Percentiles rank a stretch among this genome's conserved stretches.
phyloP scores from a whole-genome alignment of 1,140 invertebrate genomes.

The Aphelinus certus region DNA sequence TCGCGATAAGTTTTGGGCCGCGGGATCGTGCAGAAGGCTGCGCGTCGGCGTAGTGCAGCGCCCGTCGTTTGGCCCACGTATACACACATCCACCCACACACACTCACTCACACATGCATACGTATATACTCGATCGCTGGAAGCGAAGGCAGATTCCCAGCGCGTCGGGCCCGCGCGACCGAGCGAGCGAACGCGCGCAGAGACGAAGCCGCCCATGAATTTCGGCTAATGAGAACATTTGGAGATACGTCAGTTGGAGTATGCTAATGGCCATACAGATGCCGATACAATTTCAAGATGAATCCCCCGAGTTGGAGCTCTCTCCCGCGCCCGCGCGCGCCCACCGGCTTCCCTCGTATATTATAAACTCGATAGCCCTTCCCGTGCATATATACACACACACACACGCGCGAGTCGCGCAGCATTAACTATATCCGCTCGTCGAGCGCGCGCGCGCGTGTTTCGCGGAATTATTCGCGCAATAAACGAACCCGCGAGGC shows the following conservation, averaged over 20 bases:
- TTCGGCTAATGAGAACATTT: slow-evolving; percentile 68
- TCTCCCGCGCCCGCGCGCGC: slow-evolving; percentile 37
- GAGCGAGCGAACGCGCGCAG: too few species aligned
- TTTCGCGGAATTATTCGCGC: slow-evolving; percentile 49
- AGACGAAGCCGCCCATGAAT: slow-evolving; percentile 64
- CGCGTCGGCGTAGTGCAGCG: background rate
- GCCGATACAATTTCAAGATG: slow-evolving; percentile 68
- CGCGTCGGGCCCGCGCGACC: slow-evolving; percentile 18
- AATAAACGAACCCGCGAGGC: slow-evolving; percentile 50
- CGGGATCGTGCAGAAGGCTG: too few species aligned
- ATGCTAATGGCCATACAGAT: slow-evolving; percentile 67
- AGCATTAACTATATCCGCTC: slow-evolving; percentile 59
- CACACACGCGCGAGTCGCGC: background rate
- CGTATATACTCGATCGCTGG: background rate
- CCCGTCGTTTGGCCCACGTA: background rate
- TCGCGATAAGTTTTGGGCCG: slow-evolving; percentile 35
- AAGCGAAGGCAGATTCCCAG: slow-evolving; percentile 36
- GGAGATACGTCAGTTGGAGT: slow-evolving; percentile 68
- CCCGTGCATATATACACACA: slow-evolving; percentile 53
- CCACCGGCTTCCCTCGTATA: slow-evolving; percentile 51
- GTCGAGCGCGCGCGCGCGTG: slow-evolving; percentile 41
- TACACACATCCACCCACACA: background rate
- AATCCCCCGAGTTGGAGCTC: slow-evolving; percentile 52
- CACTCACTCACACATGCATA: background rate
- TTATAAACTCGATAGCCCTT: slow-evolving; percentile 45